Conservation (phyloP, 2,888 invertebrate genomes). For the Rhimphoctona megacephalus region DNA sequence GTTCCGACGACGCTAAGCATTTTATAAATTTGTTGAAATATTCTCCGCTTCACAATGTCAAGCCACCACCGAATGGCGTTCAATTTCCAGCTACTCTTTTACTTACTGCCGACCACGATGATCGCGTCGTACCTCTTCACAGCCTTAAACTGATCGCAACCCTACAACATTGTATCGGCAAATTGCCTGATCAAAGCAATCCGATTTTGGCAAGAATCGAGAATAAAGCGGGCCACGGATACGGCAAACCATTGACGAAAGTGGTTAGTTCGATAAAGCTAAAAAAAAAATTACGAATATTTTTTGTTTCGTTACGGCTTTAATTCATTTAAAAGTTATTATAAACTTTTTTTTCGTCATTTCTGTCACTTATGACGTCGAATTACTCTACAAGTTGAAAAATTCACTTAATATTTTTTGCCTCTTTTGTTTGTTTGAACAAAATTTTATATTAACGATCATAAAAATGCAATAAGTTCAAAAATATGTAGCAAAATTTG, state of each 20-base stretch:
- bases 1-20: slow-evolving; percentile 93
- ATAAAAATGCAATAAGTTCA: too few relatives aligned
- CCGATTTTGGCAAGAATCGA: slow-evolving; percentile 96
- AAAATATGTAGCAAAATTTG: too few relatives aligned
- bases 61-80: slow-evolving; percentile 86
- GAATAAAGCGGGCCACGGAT: slow-evolving; percentile 98
- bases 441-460: too few relatives aligned
- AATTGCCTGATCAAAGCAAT: slow-evolving; percentile 89
- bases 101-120: slow-evolving; percentile 99
- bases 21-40: slow-evolving; percentile 94
- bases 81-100: slow-evolving; percentile 97
- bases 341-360: too few relatives aligned
- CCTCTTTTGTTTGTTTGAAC: too few relatives aligned
- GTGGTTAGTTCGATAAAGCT: slow-evolving; percentile 86
- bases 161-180: slow-evolving; percentile 91
- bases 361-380: too few relatives aligned
- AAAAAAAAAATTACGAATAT: neutral
- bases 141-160: slow-evolving; percentile 97
- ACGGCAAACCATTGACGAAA: slow-evolving; percentile 98
- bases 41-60: slow-evolving; percentile 97
- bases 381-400: too few relatives aligned
- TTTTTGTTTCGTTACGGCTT: too few relatives aligned
- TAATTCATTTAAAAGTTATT: too few relatives aligned
- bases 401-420: too few relatives aligned
- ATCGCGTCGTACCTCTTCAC: slow-evolving; percentile 98